Percentiles rank a stretch among this genome's conserved stretches.
These are phyloP conservation scores for Metalampra italica DNA, from an alignment of 2,888 invertebrate species.

Conservation along the genomic window DNA sequence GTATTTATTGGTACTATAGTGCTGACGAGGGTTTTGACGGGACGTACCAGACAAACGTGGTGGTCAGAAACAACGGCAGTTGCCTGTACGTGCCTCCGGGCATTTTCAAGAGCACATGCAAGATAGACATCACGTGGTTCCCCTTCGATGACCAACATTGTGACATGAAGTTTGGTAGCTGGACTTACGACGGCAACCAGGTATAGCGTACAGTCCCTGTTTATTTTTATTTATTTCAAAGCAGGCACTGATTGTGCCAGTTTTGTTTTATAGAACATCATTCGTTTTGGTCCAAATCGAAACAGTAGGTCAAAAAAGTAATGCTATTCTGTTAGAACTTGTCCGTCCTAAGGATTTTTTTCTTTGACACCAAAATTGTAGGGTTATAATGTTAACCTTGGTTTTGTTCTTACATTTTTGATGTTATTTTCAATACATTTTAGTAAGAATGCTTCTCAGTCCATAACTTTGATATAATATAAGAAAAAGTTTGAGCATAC, in stretches of 20 bases:
- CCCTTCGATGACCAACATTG: slow-evolving; percentile 99
- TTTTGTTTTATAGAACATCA: slow-evolving; percentile 3
- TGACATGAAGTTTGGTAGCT: slow-evolving; percentile 99
- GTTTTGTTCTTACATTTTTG: too few species aligned
- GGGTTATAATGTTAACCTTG: too few species aligned
- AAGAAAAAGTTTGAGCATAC: too few species aligned
- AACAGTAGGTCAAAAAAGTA: too few species aligned
- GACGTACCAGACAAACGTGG: slow-evolving; percentile 99
- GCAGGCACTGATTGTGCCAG: too few species aligned
- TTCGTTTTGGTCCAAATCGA: neutral
- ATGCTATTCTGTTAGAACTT: too few species aligned
- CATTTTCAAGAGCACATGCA: slow-evolving; percentile 99
- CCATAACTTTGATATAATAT: too few species aligned
- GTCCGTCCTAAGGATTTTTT: too few species aligned
- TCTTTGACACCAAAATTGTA: too few species aligned
- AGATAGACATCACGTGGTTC: slow-evolving; percentile 99
- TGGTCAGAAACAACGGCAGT: slow-evolving; percentile 98
- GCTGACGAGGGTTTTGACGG: slow-evolving; percentile 99
- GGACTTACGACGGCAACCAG: slow-evolving; percentile 99
- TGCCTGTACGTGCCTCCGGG: slow-evolving; percentile 99
- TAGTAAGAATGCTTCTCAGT: too few species aligned
- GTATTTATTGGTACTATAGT: slow-evolving; percentile 81
- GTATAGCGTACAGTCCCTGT: slow-evolving; percentile 69
- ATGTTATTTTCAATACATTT: too few species aligned
- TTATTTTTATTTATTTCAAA: slow-evolving; percentile 15